Conservation (phyloP, 35 echinoderm and acorn worm genomes). For the Ophioderma brevispina region DNA sequence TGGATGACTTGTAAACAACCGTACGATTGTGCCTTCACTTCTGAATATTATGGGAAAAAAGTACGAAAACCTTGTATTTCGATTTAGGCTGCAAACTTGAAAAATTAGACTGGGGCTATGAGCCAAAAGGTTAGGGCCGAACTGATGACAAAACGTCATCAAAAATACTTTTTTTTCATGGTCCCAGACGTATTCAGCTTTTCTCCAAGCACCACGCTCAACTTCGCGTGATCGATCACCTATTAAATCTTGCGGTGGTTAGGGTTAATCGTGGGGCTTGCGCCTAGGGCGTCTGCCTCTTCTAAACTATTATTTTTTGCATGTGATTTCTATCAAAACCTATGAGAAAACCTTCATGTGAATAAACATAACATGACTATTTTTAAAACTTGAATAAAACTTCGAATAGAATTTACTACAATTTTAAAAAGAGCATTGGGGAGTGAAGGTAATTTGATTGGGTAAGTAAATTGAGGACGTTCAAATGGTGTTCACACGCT, state of each 20-base stretch:
- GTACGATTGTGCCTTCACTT: background rate
- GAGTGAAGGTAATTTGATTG: too few species aligned
- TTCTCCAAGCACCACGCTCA: background rate
- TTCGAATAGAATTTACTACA: too few species aligned
- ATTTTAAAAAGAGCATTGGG: too few species aligned
- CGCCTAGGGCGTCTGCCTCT: background rate
- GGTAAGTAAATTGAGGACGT: too few species aligned
- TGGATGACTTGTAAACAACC: background rate
- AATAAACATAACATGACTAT: too few species aligned
- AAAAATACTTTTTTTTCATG: background rate
- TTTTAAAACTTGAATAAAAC: too few species aligned
- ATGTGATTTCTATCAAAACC: background rate
- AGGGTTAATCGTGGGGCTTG: background rate
- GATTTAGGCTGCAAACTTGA: background rate
- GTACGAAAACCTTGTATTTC: conserved; percentile 3
- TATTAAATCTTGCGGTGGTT: background rate
- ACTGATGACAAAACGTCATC: background rate
- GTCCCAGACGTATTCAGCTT: background rate
- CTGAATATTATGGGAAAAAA: background rate
- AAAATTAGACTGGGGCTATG: background rate
- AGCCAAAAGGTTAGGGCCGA: background rate
- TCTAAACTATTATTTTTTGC: background rate
- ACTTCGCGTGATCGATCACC: background rate
- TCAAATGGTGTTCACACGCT: too few species aligned
- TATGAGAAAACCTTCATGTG: too few species aligned